Evolutionary conservation across 2,888 invertebrate species (phyloP).

Genomic region (Stenodema calcarata): DNA sequence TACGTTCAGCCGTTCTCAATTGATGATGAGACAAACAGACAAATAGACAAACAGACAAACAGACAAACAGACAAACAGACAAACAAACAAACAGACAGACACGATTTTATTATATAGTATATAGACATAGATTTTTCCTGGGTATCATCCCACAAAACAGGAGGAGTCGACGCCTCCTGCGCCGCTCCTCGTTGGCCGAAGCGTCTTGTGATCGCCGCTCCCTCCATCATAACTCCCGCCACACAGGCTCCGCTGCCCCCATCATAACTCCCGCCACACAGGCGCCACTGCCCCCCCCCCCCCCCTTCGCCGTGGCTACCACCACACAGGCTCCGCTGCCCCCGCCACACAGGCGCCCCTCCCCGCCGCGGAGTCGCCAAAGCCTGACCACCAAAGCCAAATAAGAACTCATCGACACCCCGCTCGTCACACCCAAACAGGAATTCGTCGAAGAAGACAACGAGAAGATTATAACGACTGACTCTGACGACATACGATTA

Average conservation of each 20-base stretch:
- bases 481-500: too few species aligned
- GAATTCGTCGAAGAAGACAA: constrained; percentile 66
- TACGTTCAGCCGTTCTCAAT: too few species aligned
- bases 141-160: constrained; percentile 46
- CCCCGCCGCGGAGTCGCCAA: constrained; percentile 18
- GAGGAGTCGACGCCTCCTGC: constrained; percentile 40
- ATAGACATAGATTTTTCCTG: too few species aligned
- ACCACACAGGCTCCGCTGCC: too few species aligned
- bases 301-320: constrained; percentile 20
- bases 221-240: constrained; percentile 30
- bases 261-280: constrained; percentile 18
- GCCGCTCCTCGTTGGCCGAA: constrained; percentile 44
- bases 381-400: constrained; percentile 53
- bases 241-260: constrained; percentile 40
- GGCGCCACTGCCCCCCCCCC: constrained; percentile 41
- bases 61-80: too few species aligned
- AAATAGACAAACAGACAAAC: too few species aligned
- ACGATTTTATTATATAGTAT: too few species aligned
- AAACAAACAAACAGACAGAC: too few species aligned
- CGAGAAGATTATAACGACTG: too few species aligned
- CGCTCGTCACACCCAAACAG: constrained; percentile 73
- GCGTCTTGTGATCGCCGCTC: constrained; percentile 41
- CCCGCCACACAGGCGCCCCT: constrained; percentile 15
- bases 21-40: too few species aligned
- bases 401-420: constrained; percentile 55